Evolutionary conservation across 2,888 invertebrate genomes (phyloP).

Genomic region (Euplagia quadripunctaria): DNA sequence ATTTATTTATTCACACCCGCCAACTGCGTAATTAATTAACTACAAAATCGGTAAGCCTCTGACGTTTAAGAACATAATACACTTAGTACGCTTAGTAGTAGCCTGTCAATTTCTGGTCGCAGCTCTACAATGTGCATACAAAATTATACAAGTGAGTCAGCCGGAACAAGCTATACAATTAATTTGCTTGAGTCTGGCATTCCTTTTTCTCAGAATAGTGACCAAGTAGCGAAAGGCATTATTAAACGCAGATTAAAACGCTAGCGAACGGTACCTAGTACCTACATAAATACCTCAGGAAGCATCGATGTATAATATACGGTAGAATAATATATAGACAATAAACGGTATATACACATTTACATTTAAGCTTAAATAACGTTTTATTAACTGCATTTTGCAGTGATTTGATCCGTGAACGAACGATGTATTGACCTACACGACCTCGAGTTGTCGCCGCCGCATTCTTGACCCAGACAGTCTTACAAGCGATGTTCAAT

Average conservation of each 20-base stretch:
- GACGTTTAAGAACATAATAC: conserved; percentile 18
- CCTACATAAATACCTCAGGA: too few species aligned
- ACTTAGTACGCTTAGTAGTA: background rate
- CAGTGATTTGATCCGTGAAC: conserved; percentile 45
- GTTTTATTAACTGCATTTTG: conserved; percentile 16
- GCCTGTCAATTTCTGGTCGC: conserved; percentile 3
- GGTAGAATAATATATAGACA: background rate
- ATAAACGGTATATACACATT: conserved; percentile 6
- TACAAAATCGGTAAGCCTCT: conserved; percentile 23
- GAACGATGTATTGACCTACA: conserved; percentile 46
- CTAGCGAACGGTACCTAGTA: background rate
- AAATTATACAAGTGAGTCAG: conserved; percentile 38
- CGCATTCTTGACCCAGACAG: conserved; percentile 66
- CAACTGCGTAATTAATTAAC: conserved; percentile 40
- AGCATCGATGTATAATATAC: background rate
- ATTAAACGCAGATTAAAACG: background rate
- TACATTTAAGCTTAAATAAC: conserved; percentile 11
- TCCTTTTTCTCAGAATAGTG: conserved; percentile 43
- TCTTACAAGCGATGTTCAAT: conserved; percentile 26
- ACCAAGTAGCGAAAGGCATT: conserved; percentile 17
- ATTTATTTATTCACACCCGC: conserved; percentile 27
- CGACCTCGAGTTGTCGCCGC: conserved; percentile 58
- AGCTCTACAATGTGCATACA: conserved; percentile 18
- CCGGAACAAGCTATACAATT: conserved; percentile 31
- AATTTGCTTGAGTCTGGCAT: conserved; percentile 41